A percentile compares a stretch with the other conserved stretches of the same genome.
Conservation (phyloP, 2,888 invertebrate species). For the Trachelus stipa region DNA sequence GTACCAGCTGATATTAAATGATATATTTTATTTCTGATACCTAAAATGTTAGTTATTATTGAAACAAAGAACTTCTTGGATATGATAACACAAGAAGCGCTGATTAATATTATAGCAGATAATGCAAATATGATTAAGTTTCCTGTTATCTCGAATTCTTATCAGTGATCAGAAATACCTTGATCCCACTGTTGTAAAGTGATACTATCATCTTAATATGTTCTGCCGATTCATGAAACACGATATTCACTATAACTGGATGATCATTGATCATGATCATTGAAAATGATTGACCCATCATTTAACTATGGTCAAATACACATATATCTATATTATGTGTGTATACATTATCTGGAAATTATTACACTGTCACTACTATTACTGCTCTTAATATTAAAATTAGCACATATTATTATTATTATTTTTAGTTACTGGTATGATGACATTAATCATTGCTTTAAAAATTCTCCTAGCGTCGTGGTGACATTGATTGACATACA, state of each 20-base stretch:
- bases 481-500: background rate
- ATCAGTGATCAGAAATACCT: background rate
- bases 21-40: background rate
- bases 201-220: background rate
- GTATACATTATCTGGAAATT: background rate
- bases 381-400: background rate
- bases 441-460: background rate
- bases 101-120: background rate
- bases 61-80: background rate
- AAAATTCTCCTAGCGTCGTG: background rate
- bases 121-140: background rate
- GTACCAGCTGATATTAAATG: background rate
- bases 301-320: background rate
- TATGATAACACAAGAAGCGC: background rate
- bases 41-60: background rate
- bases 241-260: background rate
- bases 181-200: background rate
- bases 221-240: background rate
- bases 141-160: background rate
- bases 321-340: background rate
- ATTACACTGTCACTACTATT: background rate
- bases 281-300: background rate
- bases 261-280: background rate
- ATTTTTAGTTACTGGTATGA: background rate
- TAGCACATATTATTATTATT: background rate